Percentiles rank a stretch among this genome's conserved stretches.
Evolutionary conservation across 2,888 invertebrate species (phyloP).

Genomic region (Sepiola atlantica): DNA sequence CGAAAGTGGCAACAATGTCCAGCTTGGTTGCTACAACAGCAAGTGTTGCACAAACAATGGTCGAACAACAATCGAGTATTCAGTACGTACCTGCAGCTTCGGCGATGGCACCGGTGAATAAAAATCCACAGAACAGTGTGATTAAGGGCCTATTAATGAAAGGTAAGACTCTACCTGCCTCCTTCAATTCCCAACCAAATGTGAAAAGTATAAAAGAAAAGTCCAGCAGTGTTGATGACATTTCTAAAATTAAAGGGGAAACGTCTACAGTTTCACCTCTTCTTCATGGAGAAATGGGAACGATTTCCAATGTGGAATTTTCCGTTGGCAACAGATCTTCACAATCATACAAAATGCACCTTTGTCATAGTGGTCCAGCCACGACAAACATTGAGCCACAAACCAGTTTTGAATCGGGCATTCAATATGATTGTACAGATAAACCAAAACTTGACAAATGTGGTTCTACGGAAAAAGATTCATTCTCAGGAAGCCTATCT

Average conservation of each 20-base stretch:
- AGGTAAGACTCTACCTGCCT: conserved; percentile 49
- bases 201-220: not conserved
- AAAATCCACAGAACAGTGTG: conserved; percentile 78
- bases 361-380: not conserved
- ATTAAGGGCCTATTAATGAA: conserved; percentile 87
- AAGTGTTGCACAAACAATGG: conserved; percentile 23
- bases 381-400: not conserved
- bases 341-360: not conserved
- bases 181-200: not conserved
- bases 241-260: conserved; percentile 34
- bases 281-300: not conserved
- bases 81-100: conserved; percentile 40
- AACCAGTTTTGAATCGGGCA: not conserved
- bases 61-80: conserved; percentile 46
- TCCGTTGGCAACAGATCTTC: conserved; percentile 57
- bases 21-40: conserved; percentile 24
- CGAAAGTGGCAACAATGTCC: conserved; percentile 35
- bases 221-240: conserved; percentile 21
- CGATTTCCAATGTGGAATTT: conserved; percentile 82
- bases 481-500: conserved; percentile 50
- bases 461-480: conserved; percentile 48
- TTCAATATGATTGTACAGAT: not conserved
- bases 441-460: conserved; percentile 24
- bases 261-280: not conserved
- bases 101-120: not conserved